phyloP scores from a whole-genome alignment of 2,888 invertebrate genomes.

The Drosophila hamatofila region DNA sequence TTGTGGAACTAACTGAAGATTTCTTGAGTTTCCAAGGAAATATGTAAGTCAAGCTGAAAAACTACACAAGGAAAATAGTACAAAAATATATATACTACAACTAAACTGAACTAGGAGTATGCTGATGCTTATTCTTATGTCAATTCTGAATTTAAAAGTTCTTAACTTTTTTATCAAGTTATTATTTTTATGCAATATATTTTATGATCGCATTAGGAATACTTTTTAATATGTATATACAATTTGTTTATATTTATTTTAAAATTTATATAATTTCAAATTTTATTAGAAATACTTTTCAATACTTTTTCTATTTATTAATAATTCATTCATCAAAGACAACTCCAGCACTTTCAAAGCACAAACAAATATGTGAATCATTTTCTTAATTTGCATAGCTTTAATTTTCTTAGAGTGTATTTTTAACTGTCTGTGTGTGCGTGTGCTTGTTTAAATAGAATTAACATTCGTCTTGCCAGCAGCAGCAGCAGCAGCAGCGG shows the following conservation, averaged over 20 bases:
- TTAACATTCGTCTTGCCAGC: constrained; percentile 76
- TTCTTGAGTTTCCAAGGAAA: background rate
- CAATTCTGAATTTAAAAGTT: too few relatives aligned
- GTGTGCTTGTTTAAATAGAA: constrained; percentile 70
- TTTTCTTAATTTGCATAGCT: background rate
- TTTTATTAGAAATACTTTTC: too few relatives aligned
- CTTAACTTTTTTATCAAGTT: too few relatives aligned
- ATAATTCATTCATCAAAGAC: too few relatives aligned
- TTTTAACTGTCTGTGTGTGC: constrained; percentile 42
- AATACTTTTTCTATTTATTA: too few relatives aligned
- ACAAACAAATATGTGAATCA: background rate
- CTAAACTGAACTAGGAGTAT: too few relatives aligned
- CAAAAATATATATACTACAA: background rate
- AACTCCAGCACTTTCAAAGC: background rate
- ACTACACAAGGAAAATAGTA: too few relatives aligned
- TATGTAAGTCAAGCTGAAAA: background rate
- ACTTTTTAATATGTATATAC: too few relatives aligned
- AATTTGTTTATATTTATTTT: too few relatives aligned
- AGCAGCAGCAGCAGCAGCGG: constrained; percentile 51
- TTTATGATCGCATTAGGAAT: too few relatives aligned
- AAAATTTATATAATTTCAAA: background rate
- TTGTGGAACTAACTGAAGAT: background rate
- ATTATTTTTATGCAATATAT: too few relatives aligned
- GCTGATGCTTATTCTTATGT: too few relatives aligned
- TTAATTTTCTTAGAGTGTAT: constrained; percentile 14